Base-by-base conservation (phyloP, 2,797 vertebrate species). In the Coregonus ussuriensis region DNA sequence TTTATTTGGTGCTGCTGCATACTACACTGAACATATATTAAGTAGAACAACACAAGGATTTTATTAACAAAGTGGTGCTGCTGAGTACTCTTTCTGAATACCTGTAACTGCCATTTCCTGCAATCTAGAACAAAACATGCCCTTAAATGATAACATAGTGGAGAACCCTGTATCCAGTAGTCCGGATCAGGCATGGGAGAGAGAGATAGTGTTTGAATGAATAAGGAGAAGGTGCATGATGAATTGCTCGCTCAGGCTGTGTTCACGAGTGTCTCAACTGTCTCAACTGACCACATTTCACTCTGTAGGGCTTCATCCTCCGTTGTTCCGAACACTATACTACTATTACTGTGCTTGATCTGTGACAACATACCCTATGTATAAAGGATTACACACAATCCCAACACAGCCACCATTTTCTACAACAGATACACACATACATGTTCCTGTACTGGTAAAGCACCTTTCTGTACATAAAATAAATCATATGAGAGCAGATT, bases 381-480 rank as follows among this genome's bases (percentile, higher is more conserved):
- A 35, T 77, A 75, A 79, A 85, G 76, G 74, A 72, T 76, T 71
- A 71, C 77, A 75, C 63, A 74, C 69, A 73, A 76, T 6, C 79
- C 80, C 62, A 71, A 69, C 72, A 73, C 80, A 47, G 9, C 9
- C 41, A 47, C 41, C 41, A 81, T 85, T 83, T 82, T 87, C 77
- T 88, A 81, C 82, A 37, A 71, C 69, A 35, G 73, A 72, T 67
- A 80, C 72, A 79, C 80, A 65, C 89, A 85, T 89, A 86, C 41
- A 3, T 47, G 41, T 83, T 89, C 81, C 89, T 89, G 85, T 92
- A 82, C 81, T 86, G 80, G 82, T 86, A 87, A 86, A 82, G 80
- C 89, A 92, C 87, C 79, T 88, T 86, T 88, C 87, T 94, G 92
- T 94, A 93, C 86, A 94, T 93, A 93, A 79, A 82, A 81, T 71